These are phyloP conservation scores for Ophioninae sp. DNA, from an alignment of 2,888 invertebrate genomes.

Conservation along the genomic window DNA sequence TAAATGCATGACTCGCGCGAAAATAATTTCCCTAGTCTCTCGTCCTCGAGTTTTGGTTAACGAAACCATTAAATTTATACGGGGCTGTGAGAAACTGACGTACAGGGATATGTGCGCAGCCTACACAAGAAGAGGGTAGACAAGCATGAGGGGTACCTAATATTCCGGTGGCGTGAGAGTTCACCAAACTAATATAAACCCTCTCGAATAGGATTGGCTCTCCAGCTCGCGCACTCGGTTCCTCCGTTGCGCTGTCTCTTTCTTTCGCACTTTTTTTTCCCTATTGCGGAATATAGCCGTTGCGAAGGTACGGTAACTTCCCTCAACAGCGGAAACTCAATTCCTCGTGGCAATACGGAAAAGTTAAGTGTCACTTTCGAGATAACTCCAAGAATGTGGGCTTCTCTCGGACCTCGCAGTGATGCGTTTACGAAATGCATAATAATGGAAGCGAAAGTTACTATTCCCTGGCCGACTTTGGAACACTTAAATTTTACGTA, in stretches of 20 bases:
- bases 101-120: conserved; percentile 4
- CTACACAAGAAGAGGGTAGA: background rate
- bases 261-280: background rate
- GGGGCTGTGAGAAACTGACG: conserved; percentile 11
- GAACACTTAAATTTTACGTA: background rate
- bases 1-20: background rate
- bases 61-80: conserved; percentile 29
- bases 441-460: conserved; percentile 16
- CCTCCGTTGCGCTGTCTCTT: conserved; percentile 1
- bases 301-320: conserved; percentile 46
- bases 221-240: background rate
- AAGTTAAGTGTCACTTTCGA: conserved; percentile 52
- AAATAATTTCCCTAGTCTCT: conserved; percentile 2
- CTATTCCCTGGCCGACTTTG: background rate
- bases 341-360: conserved; percentile 59
- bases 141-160: conserved; percentile 47
- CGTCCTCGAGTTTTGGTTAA: conserved; percentile 21
- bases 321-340: conserved; percentile 55
- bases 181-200: conserved; percentile 46
- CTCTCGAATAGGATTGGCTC: conserved; percentile 27
- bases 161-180: conserved; percentile 47
- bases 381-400: conserved; percentile 15
- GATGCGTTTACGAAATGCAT: conserved; percentile 2
- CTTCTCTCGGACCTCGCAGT: background rate
- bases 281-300: conserved; percentile 2